phyloP scores from a whole-genome alignment of 2,888 invertebrate species.

The Tricholauxania praeusta region DNA sequence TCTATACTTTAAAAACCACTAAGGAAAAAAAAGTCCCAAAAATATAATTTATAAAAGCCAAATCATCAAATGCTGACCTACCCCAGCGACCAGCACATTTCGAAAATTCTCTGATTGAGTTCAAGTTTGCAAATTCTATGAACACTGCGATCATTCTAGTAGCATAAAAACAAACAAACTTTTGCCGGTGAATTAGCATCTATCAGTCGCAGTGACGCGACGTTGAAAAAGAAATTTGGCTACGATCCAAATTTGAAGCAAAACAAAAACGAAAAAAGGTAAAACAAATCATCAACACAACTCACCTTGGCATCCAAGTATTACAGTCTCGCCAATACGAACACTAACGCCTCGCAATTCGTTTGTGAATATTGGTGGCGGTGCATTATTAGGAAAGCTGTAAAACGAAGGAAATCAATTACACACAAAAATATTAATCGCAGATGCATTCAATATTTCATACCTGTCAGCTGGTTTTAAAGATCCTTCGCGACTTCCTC shows the following conservation, averaged over 20 bases:
- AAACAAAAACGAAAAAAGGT: conserved; percentile 36
- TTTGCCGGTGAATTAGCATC: conserved; percentile 20
- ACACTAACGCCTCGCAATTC: conserved; percentile 81
- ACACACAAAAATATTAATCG: background rate
- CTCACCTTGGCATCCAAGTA: conserved; percentile 81
- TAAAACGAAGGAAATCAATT: conserved; percentile 19
- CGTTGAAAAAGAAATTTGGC: conserved; percentile 43
- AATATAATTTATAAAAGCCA: too few species aligned
- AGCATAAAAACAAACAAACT: conserved; percentile 26
- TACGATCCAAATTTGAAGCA: conserved; percentile 40
- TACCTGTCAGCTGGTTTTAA: conserved; percentile 78
- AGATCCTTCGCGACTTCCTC: conserved; percentile 78
- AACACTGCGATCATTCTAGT: conserved; percentile 1
- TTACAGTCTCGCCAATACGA: conserved; percentile 81
- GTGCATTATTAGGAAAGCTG: conserved; percentile 65
- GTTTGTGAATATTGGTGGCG: conserved; percentile 83
- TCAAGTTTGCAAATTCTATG: conserved; percentile 58
- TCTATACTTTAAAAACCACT: too few species aligned
- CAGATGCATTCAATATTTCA: conserved; percentile 35
- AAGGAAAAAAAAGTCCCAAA: too few species aligned
- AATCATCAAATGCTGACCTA: conserved; percentile 55
- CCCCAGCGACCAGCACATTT: conserved; percentile 56
- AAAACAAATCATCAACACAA: conserved; percentile 43
- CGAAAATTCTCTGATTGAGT: conserved; percentile 56
- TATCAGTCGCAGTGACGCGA: conserved; percentile 35